Base-by-base conservation (phyloP, 2,797 vertebrate species). In the Sardinella longiceps region DNA sequence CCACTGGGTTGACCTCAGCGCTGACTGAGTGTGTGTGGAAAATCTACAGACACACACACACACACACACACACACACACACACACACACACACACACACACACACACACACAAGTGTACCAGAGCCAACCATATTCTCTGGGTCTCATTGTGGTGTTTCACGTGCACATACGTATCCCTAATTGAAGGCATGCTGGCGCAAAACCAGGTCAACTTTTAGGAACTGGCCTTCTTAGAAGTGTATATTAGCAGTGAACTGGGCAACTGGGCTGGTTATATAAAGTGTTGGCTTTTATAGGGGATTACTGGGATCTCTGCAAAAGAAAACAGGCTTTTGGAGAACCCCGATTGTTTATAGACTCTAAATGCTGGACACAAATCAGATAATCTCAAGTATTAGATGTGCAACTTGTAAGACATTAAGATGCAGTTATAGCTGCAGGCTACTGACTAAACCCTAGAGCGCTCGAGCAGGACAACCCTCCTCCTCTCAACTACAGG, bases 91-190 rank as follows among this genome's bases (percentile, higher is more conserved):
- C 58, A 60, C 23, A 60, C 56, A 23, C 56, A 60, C 56, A 25
- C 56, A 60, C n/a, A 85, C 87, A 83, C 74, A 81, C 51, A 84
- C 85, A 81, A 85, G 86, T 84, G 86, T 82, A 81, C 74, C 53
- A 51, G 81, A 83, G 84, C 83, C 80, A 85, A 87, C 89, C 89
- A 89, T 92, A 92, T 93, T 92, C 92, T 91, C 92, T 92, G 90
- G 92, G 91, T 77, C 89, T 89, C 90, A 91, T 90, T 90, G 91
- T 90, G 90, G 51, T 63, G 48, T 39, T 74, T 74, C 77, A 81
- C 81, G 53, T 80, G 18, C 74, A 50, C 43, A 80, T 80, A 50
- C 43, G 66, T 80, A 74, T 53, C 10, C 46, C 83, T 83, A 30
- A 86, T 83, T 80, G 80, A 83, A 86, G 74, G 28, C 45, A 6